Conservation (phyloP, 2,888 invertebrate species). For the Stenolophus ochropezus region DNA sequence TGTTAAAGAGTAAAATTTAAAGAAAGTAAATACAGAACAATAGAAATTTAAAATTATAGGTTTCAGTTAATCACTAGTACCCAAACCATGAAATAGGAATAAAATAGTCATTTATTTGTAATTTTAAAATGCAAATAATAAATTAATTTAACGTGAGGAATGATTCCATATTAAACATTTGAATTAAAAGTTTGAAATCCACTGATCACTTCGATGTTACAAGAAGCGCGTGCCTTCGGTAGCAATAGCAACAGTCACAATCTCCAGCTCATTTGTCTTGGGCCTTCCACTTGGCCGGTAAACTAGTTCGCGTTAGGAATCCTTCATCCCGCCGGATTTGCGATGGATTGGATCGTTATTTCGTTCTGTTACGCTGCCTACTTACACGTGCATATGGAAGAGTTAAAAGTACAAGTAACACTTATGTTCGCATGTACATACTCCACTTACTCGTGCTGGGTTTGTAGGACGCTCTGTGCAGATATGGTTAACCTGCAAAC, state of each 20-base stretch:
- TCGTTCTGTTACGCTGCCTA: neutral
- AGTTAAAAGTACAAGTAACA: slow-evolving; percentile 24
- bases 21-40: too few species aligned
- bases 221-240: slow-evolving; percentile 7
- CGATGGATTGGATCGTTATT: neutral
- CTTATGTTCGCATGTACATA: neutral
- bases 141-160: too few species aligned
- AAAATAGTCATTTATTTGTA: too few species aligned
- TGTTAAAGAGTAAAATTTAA: too few species aligned
- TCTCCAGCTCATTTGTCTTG: slow-evolving; percentile 6
- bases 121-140: too few species aligned
- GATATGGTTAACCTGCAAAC: neutral
- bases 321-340: neutral
- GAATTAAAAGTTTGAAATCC: neutral
- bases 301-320: slow-evolving; percentile 11
- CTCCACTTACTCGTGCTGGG: neutral
- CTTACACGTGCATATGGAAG: neutral
- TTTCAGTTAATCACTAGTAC: too few species aligned
- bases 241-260: slow-evolving; percentile 7
- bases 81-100: too few species aligned
- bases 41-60: too few species aligned
- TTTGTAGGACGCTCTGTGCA: neutral
- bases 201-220: too few species aligned
- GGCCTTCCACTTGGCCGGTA: neutral
- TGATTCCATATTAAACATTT: too few species aligned